Evolutionary conservation across 1,140 invertebrate genomes (phyloP).

Genomic region (Mamestra configurata): DNA sequence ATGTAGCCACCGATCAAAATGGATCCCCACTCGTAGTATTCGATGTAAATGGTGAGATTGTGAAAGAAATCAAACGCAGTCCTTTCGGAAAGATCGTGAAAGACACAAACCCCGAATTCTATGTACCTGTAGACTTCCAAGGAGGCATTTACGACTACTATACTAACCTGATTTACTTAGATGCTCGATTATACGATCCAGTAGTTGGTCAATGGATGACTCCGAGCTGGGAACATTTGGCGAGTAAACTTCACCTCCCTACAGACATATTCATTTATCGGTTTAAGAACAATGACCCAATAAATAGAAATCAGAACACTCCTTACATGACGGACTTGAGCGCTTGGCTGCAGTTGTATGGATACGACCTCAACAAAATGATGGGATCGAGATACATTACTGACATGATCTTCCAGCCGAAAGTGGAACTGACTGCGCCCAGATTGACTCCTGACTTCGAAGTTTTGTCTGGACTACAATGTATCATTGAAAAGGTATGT

Average conservation of each 20-base stretch:
- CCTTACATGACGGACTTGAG: constrained; percentile 95
- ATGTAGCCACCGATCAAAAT: constrained; percentile 97
- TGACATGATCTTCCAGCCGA: constrained; percentile 93
- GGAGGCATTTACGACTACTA: constrained; percentile 95
- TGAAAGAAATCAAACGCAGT: constrained; percentile 96
- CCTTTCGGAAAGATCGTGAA: constrained; percentile 96
- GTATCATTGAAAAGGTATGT: constrained; percentile 93
- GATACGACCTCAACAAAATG: constrained; percentile 95
- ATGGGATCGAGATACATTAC: constrained; percentile 94
- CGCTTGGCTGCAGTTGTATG: constrained; percentile 96
- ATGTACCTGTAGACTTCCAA: constrained; percentile 97
- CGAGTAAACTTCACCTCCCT: constrained; percentile 93
- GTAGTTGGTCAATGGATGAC: constrained; percentile 98
- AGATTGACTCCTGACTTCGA: constrained; percentile 94
- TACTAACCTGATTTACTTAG: constrained; percentile 95
- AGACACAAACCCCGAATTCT: constrained; percentile 97
- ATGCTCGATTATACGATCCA: constrained; percentile 96
- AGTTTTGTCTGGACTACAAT: constrained; percentile 95
- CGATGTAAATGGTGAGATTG: constrained; percentile 95
- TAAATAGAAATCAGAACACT: constrained; percentile 93
- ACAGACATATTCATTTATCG: constrained; percentile 97
- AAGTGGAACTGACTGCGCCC: constrained; percentile 92
- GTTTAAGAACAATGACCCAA: constrained; percentile 97
- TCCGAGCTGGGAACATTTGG: constrained; percentile 96
- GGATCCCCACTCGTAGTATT: constrained; percentile 97